phyloP scores from a whole-genome alignment of 2,797 vertebrate species.

The Synaphobranchus kaupii region DNA sequence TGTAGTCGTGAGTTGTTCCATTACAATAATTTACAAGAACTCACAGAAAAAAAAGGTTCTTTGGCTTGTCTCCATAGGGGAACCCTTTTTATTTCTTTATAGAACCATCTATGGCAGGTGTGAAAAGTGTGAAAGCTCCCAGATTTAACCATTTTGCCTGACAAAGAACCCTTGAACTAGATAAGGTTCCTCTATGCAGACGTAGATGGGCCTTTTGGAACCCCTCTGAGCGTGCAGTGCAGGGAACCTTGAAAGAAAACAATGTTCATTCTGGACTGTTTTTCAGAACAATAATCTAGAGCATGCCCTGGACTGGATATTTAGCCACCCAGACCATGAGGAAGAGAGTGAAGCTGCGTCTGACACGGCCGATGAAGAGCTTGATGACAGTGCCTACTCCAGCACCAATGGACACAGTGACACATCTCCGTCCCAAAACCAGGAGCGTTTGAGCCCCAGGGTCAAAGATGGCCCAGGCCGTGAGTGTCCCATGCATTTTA shows the following conservation, averaged over 20 bases:
- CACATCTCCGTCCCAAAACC: conserved; percentile 80
- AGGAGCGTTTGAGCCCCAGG: conserved; percentile 79
- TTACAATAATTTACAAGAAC: too few species aligned
- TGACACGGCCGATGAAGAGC: conserved; percentile 78
- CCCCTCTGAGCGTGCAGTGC: background rate
- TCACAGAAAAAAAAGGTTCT: too few species aligned
- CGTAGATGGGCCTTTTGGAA: background rate
- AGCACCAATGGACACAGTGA: conserved; percentile 79
- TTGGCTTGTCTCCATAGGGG: too few species aligned
- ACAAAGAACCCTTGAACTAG: background rate
- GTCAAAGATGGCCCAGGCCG: conserved; percentile 94
- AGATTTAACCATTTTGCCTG: background rate
- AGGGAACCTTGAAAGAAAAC: background rate
- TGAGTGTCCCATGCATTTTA: conserved; percentile 69
- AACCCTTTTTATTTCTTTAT: too few species aligned
- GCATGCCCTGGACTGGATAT: conserved; percentile 95
- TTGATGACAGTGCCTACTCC: conserved; percentile 77
- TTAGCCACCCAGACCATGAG: conserved; percentile 85
- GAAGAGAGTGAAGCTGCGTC: conserved; percentile 81
- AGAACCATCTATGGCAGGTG: too few species aligned
- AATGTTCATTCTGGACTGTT: background rate
- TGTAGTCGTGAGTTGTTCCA: too few species aligned
- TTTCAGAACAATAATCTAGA: conserved; percentile 92
- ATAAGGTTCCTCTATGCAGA: background rate
- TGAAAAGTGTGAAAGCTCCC: background rate